Evolutionary conservation across 2,797 vertebrate genomes (phyloP), one percentile per base, ranked within the genome.

Genomic region (Acipenser ruthenus): DNA sequence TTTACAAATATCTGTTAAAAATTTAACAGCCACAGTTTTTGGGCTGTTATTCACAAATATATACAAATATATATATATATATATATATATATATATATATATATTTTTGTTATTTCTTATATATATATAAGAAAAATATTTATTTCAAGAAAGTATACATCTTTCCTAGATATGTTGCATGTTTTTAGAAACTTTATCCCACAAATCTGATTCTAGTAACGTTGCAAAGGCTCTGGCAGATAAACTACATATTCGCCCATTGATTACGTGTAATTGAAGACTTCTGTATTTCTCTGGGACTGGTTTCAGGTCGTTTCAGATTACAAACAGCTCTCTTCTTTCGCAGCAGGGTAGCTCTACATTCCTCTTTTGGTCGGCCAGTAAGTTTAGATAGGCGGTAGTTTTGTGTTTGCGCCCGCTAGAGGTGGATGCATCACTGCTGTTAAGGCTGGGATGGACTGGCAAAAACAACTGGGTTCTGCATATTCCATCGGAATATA

Each of bases 251-350:
- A 49, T 49, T 58, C 55, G 12, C 58, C 59, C 11, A 62, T 69
- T 7, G 18, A 48, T 48, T 78, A 70, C 76, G 80, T 77, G 83
- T 89, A 85, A 86, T 89, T 88, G 84, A 86, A 86, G 83, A 82
- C 37, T 79, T 79, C 79, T 75, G 82, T 81, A 82, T 83, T 88
- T 82, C 80, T 88, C 84, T 83, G 78, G 82, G 78, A 81, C 78
- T 87, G 73, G 86, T 88, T 87, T 84, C 78, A 77, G 73, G 75
- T 63, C 75, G 86, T 93, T 93, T 98, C 95, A 84, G 86, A 95
- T 99, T 96, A 98, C 95, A 96, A 97, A 93, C 94, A 95, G 89
- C 86, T 94, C 93, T 98, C 95, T 92, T 91, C 91, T 96, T 95
- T 94, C 95, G 93, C 91, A 88, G 89, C 87, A 79, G 91, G 88